These are phyloP conservation scores for Mycteria americana DNA, from an alignment of 2,797 vertebrate species.

Conservation along the genomic window DNA sequence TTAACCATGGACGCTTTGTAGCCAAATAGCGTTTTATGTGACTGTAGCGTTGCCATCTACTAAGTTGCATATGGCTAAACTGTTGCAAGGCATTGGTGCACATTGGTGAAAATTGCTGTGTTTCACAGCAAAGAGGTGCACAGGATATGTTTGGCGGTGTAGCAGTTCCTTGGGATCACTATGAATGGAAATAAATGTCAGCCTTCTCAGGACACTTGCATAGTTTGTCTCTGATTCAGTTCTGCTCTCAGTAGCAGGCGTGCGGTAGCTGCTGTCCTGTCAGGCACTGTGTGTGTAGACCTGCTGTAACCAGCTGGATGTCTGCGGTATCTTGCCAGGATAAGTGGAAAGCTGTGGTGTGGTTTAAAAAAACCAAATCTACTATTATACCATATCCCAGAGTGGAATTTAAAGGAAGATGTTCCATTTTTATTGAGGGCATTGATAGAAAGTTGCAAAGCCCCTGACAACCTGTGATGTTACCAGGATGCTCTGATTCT, in stretches of 20 bases:
- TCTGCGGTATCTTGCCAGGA: neutral
- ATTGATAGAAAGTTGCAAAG: neutral
- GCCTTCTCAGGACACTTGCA: neutral
- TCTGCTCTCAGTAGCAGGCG: fast-evolving
- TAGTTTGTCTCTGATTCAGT: neutral
- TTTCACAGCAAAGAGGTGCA: neutral
- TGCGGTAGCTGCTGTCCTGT: neutral
- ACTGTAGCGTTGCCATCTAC: neutral
- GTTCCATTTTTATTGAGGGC: neutral
- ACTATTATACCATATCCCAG: neutral
- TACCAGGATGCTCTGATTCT: neutral
- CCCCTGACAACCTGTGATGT: neutral
- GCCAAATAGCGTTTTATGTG: neutral
- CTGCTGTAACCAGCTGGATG: neutral
- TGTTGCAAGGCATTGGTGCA: neutral
- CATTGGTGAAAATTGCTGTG: fast-evolving
- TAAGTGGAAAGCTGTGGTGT: neutral
- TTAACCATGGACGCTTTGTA: fast-evolving
- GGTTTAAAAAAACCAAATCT: neutral
- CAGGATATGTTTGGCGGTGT: neutral
- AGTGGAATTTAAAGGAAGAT: neutral
- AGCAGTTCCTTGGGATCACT: neutral
- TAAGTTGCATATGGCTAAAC: fast-evolving
- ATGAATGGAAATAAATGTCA: neutral
- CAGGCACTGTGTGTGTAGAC: fast-evolving